Conservation (phyloP, 1,140 invertebrate species). For the Penaeus vannamei region DNA sequence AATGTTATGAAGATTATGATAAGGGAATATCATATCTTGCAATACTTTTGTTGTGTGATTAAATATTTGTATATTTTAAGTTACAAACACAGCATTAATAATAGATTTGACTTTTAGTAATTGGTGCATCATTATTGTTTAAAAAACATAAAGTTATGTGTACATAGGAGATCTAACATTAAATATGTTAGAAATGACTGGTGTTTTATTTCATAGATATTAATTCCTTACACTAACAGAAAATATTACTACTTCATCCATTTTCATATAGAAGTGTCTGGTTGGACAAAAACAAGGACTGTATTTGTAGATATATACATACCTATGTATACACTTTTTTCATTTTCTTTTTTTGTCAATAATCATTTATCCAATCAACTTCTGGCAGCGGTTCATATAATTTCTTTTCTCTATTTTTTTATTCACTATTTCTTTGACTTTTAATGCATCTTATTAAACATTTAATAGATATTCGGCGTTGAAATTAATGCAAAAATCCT, state of each 20-base stretch:
- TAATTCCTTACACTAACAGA: not conserved
- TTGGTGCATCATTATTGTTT: constrained; percentile 57
- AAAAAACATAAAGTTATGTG: constrained; percentile 54
- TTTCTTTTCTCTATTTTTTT: no score
- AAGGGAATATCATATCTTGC: constrained; percentile 52
- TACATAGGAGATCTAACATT: constrained; percentile 63
- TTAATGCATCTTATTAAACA: no score
- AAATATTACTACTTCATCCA: no score
- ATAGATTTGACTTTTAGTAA: constrained; percentile 12
- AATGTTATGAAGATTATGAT: constrained; percentile 43
- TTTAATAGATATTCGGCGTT: no score
- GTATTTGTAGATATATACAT: no score
- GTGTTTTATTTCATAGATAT: constrained; percentile 2
- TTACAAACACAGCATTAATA: not conserved
- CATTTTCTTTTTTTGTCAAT: no score
- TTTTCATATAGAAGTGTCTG: not conserved
- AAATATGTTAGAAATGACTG: constrained; percentile 53
- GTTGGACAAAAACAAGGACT: no score
- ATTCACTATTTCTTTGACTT: no score
- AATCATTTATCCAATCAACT: no score
- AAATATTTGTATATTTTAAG: constrained; percentile 53
- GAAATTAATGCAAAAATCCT: no score
- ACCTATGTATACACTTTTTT: no score
- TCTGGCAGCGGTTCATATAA: no score
- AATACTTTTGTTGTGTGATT: constrained; percentile 50